phyloP scores from a whole-genome alignment of 2,113 vertebrate genomes.

The Prionailurus bengalensis region DNA sequence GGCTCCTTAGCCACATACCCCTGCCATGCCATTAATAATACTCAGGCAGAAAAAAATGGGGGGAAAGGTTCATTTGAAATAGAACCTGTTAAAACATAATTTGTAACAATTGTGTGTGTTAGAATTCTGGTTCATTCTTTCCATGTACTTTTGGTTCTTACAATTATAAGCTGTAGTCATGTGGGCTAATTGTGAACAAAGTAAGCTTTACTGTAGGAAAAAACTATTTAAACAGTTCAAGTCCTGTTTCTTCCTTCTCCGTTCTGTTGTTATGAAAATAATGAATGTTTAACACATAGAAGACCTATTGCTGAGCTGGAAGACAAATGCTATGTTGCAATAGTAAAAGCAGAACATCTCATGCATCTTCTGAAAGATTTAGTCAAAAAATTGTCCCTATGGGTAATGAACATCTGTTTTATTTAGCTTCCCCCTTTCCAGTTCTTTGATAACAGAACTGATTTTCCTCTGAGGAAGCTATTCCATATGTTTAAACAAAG shows the following conservation, averaged over 20 bases:
- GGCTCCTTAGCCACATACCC: background rate
- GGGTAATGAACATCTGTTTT: slow-evolving; percentile 59
- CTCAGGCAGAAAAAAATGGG: background rate
- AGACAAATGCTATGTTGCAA: slow-evolving; percentile 31
- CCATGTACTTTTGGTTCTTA: background rate
- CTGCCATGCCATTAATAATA: background rate
- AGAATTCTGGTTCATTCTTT: background rate
- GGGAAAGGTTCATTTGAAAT: background rate
- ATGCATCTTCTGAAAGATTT: slow-evolving; percentile 44
- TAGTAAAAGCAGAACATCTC: slow-evolving; percentile 11
- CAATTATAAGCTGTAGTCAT: background rate
- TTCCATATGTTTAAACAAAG: slow-evolving; percentile 14
- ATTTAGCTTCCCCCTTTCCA: background rate
- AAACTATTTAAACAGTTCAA: background rate
- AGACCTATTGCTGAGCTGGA: background rate
- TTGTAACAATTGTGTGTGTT: background rate
- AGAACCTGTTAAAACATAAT: background rate
- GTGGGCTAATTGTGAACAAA: background rate
- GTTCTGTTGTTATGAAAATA: background rate
- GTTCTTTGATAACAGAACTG: background rate
- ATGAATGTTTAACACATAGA: background rate
- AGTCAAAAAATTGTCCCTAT: slow-evolving; percentile 44
- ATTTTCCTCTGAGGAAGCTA: background rate
- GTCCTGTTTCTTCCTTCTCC: background rate
- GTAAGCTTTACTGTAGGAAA: background rate